Evolutionary conservation across 2,888 invertebrate species (phyloP).

Genomic region (Nomada hirtipes): DNA sequence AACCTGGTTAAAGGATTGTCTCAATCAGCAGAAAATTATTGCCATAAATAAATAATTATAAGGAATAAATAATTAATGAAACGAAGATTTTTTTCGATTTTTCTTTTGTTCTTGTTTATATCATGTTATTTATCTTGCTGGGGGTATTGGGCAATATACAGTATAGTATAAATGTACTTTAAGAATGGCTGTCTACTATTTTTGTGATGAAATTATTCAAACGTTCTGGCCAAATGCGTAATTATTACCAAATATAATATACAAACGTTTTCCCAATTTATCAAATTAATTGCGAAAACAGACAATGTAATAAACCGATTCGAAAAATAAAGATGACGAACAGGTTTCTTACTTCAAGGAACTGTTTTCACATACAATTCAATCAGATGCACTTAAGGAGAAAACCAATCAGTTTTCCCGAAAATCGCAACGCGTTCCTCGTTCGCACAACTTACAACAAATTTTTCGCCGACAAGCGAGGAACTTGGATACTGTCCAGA

Average conservation of each 20-base stretch:
- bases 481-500: slow-evolving; percentile 29
- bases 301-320: not conserved
- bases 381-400: slow-evolving; percentile 25
- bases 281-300: too few species aligned
- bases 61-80: too few species aligned
- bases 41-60: too few species aligned
- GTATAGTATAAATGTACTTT: not conserved
- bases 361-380: slow-evolving; percentile 5
- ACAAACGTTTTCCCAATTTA: too few species aligned
- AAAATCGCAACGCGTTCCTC: slow-evolving; percentile 27
- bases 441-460: slow-evolving; percentile 23
- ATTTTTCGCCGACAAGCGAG: slow-evolving; percentile 15
- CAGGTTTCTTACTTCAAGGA: not conserved
- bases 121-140: too few species aligned
- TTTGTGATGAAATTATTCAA: too few species aligned
- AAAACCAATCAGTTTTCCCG: slow-evolving; percentile 12
- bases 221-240: too few species aligned
- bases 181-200: not conserved
- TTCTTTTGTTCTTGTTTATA: too few species aligned
- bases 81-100: too few species aligned
- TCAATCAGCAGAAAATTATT: too few species aligned
- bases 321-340: not conserved
- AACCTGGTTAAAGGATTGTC: too few species aligned
- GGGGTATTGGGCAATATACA: not conserved
- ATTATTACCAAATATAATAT: too few species aligned